Evolutionary conservation across 2,797 vertebrate species (phyloP), one percentile per base, ranked within the genome.

Genomic region (Bufotes viridis): DNA sequence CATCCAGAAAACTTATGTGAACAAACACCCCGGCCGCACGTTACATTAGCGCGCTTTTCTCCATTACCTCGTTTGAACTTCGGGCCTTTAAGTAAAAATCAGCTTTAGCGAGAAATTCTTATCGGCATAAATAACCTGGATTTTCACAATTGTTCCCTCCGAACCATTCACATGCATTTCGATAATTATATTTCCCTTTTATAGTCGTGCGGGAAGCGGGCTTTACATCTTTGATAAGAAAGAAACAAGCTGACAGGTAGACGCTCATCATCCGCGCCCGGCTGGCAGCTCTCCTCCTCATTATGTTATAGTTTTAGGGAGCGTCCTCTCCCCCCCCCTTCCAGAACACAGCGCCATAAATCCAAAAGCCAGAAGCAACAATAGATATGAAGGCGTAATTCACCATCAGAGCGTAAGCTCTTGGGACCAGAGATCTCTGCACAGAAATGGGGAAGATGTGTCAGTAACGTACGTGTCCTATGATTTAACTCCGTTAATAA

Each of bases 111-210:
- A 81, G 87, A 70, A 88, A 55, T 85, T 72, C 67, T 88, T 88
- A 84, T 84, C 88, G 61, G 72, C 78, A 86, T 86, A 89, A 89
- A 89, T 89, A 89, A 89, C 70, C 80, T 82, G 72, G 51, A 67
- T 83, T 89, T 78, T 34, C 29, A n/a, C 70, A 82, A 89, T 86
- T 89, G 84, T 89, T 86, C 70, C 78, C 78, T 53, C 18, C 18
- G 65, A 78, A 78, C 15, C 29, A 53, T 69, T 89, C 69, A 60
- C 72, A 78, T 78, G 63, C 80, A 83, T 89, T 89, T 86, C 88
- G 78, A 78, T 86, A 89, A 89, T 89, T 82, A 86, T 86, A 78
- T 86, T 89, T 86, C 67, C 88, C 88, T 86, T 89, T 86, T 85
- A 82, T 86, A 82, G 26, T 86, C 78, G 51, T 49, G 79, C 88